Evolutionary conservation across 2,113 vertebrate species (phyloP).

Genomic region (Barnardius zonarius): DNA sequence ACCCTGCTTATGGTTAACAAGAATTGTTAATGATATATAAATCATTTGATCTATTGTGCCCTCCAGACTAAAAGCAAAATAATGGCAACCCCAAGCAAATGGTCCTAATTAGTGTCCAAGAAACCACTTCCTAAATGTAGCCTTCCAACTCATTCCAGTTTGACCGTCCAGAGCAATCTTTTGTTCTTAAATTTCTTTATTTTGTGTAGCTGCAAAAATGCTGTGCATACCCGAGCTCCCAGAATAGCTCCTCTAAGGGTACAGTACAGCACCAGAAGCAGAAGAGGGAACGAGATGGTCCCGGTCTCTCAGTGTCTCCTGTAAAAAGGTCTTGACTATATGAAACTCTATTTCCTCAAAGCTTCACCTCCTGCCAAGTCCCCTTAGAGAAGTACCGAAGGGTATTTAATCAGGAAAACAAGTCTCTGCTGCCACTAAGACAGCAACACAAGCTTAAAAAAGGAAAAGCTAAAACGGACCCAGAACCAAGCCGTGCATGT

Average conservation of each 20-base stretch:
- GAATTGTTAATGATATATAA: constrained; percentile 57
- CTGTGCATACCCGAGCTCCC: not conserved
- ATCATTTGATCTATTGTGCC: constrained; percentile 57
- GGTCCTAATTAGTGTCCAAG: constrained; percentile 67
- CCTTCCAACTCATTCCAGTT: constrained; percentile 47
- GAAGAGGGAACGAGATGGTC: not conserved
- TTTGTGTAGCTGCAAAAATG: not conserved
- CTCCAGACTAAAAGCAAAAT: constrained; percentile 54
- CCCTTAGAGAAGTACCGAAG: not conserved
- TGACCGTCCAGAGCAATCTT: constrained; percentile 50
- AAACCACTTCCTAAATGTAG: constrained; percentile 65
- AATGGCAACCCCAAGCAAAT: constrained; percentile 62
- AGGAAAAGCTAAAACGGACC: not conserved
- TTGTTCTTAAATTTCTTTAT: constrained; percentile 32
- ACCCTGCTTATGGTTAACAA: constrained; percentile 28
- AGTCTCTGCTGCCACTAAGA: not conserved
- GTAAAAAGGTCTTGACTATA: not conserved
- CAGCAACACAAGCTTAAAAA: not conserved
- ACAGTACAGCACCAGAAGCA: not conserved
- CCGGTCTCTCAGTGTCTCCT: not conserved
- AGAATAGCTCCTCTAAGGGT: constrained; percentile 1
- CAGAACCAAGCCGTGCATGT: not conserved
- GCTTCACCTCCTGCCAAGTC: not conserved
- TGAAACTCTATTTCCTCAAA: not conserved
- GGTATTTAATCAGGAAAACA: not conserved